Base-by-base conservation (phyloP, 1,140 invertebrate species). In the Aplysia californica region DNA sequence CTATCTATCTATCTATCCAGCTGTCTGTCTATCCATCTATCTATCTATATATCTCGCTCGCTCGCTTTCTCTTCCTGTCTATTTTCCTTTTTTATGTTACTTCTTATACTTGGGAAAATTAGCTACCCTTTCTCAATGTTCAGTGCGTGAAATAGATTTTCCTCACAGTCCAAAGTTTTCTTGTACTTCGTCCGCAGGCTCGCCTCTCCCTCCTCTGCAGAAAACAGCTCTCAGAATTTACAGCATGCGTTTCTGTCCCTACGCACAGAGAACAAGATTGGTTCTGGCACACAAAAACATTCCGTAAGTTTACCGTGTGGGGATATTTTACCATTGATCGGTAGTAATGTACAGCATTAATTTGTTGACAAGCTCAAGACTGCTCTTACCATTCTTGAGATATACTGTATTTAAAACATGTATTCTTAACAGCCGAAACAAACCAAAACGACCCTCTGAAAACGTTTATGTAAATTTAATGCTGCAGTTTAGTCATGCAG, bases 191-290 rank as follows among this genome's bases (percentile, higher is more conserved):
- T 65, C 18, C 41, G n/a, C 74, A 95, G 94, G 93, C 58, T 92
- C 92, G 1, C 81, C 87, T 2, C 92, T 92, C 5, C 94, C 94
- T 0, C 91, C 93, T 1, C 77, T 92, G 0, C 86, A 91, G 35
- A 88, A 90, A 79, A 94, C 93, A 6, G 93, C 94, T 85, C 83
- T 96, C 56, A 92, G 96, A 0, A 87, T 97, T 0, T 97, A 96
- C 86, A 95, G 93, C 68, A 98, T 95, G 95, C 91, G 95, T 78
- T 97, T 95, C 88, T 98, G 96, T 88, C 96, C 96, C 0, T 98
- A 93, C 85, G 95, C 95, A 0, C 95, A 97, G 84, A 92, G 96
- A 76, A 93, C 95, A 29, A 92, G 95, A 77, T 91, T 98, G 3
- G 94, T 96, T 1, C 88, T 97, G 15, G 93, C 94, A 76, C 94